phyloP scores from a whole-genome alignment of 2,113 vertebrate genomes.

The Burhinus oedicnemus region DNA sequence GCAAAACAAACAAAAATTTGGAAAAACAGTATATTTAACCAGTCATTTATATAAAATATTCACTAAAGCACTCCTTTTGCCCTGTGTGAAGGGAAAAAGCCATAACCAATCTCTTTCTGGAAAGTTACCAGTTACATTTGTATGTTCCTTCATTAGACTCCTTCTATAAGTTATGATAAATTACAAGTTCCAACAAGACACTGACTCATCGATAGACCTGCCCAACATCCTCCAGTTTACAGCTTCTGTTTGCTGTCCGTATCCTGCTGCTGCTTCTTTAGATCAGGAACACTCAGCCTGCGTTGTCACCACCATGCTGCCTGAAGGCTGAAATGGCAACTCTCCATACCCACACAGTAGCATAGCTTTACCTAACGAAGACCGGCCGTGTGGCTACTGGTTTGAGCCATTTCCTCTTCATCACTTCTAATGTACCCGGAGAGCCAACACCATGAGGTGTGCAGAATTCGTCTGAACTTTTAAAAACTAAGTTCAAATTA shows the following conservation, averaged over 20 bases:
- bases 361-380: neutral
- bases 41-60: slow-evolving; percentile 69
- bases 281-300: neutral
- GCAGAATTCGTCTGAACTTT: slow-evolving; percentile 47
- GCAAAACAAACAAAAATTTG: slow-evolving; percentile 79
- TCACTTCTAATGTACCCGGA: slow-evolving; percentile 6
- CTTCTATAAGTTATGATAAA: slow-evolving; percentile 82
- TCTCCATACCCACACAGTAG: neutral
- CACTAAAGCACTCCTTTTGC: slow-evolving; percentile 57
- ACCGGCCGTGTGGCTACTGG: neutral
- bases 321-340: neutral
- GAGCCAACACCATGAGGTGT: slow-evolving; percentile 14
- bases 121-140: slow-evolving; percentile 53
- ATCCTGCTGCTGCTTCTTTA: slow-evolving; percentile 32
- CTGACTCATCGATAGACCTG: slow-evolving; percentile 57
- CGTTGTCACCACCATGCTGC: neutral
- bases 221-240: slow-evolving; percentile 46
- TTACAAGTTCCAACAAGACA: slow-evolving; percentile 71
- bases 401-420: slow-evolving; percentile 27
- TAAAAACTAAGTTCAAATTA: slow-evolving; percentile 57
- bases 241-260: slow-evolving; percentile 2
- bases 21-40: slow-evolving; percentile 73
- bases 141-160: slow-evolving; percentile 78
- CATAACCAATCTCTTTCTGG: slow-evolving; percentile 5
- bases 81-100: slow-evolving; percentile 43